Evolutionary conservation across 1,140 invertebrate species (phyloP), one percentile per base, ranked within the genome.

Genomic region (Drosophila neocordata): DNA sequence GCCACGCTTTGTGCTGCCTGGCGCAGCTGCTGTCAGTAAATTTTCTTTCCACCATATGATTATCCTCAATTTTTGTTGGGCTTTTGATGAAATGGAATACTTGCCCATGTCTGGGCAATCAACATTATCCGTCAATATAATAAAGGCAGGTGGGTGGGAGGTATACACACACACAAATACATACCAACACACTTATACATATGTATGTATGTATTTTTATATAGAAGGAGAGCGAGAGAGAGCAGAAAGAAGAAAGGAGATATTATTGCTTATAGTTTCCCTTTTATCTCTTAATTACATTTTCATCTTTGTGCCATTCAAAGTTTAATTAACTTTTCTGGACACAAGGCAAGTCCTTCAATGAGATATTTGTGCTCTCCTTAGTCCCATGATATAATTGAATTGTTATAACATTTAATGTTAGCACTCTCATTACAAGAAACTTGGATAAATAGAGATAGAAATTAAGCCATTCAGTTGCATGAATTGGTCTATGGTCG

Each of bases 201-300:
- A 24, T 4, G 18, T 7, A 15, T 13, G n/a, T 15, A 22, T 27
- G 15, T 69, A 38, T n/a, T n/a, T n/a, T n/a, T 18, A 41, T 5
- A 15, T 1, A 18, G 6, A 44, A 44, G n/a, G 0, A 44, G n/a
- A 48, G 5, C 8, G 1, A 9, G 8, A 48, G 4, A 44, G n/a
- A 18, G 41, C 18, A 48, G 41, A 48, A 7, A 31, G 27, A 31
- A 7, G 7, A 4, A 24, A 61, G 65, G 41, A 38, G 53, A 62
- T 73, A 64, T 61, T 48, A 52, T 41, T 68, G 34, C 22, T 59
- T 66, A 78, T 85, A 82, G 82, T 87, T 87, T 72, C 74, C 37
- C 53, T 72, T 87, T 82, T 88, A 85, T 85, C 82, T 82, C 78
- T 85, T 85, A 85, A 85, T 85, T 85, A 87, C 83, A 79, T 87